Evolutionary conservation across 1,140 invertebrate genomes (phyloP), one percentile per base, ranked within the genome.

Genomic region (Leptopilina clavipes): DNA sequence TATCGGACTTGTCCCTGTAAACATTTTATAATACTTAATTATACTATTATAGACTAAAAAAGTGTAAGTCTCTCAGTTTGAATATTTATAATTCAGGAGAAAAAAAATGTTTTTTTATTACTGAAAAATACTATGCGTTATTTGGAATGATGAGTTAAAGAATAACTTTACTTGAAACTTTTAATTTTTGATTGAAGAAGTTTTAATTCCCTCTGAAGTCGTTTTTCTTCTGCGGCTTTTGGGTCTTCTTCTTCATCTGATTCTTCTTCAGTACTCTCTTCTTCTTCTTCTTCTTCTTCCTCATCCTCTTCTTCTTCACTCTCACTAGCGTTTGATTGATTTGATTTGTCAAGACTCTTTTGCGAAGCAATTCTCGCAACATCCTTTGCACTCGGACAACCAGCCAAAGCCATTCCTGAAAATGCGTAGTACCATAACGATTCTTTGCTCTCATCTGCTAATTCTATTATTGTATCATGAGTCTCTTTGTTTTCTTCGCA

Each of bases 121-220:
- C 11, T 17, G 22, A 73, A 72, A 31, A 31, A 31, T 3, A 31
- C 1, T 31, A 31, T 31, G 6, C 25, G 25, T 31, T 40, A 40
- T 17, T 52, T 75, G 72, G 71, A 70, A 40, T n/a, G n/a, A n/a
- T n/a, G n/a, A 74, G 72, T 11, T 59, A 54, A 17, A 70, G 7
- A 73, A 71, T 31, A 31, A 73, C 83, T 84, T 82, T 74, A 91
- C 87, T 95, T 95, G 78, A 95, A 92, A 77, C 93, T 94, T 78
- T 93, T 93, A n/a, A 97, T 92, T 90, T 96, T 96, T 72, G 94
- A 94, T 70, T 91, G 92, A 79, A 96, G 90, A 75, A 96, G 91
- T 86, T 95, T 94, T 10, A 96, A 87, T 88, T 96, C 95, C 79
- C 95, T 93, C 59, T 93, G 91, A 70, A 94, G 83, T 82, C 95